Evolutionary conservation across 2,113 vertebrate species (phyloP).

Genomic region (Phalacrocorax brasilianus): DNA sequence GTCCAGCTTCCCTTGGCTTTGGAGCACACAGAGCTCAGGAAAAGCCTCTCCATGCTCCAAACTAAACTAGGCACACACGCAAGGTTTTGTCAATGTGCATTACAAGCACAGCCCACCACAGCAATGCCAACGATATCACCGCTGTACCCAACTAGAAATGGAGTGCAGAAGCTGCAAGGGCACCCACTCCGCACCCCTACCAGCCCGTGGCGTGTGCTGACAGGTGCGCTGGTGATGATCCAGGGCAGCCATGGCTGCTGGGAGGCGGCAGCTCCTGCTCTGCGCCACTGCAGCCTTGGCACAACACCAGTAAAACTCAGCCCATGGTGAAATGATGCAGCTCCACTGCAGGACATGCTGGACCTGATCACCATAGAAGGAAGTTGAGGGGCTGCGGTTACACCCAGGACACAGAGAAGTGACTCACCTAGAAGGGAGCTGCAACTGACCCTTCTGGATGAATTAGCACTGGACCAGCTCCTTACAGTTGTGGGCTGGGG

Average conservation of each 20-base stretch:
- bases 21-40: not conserved
- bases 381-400: not conserved
- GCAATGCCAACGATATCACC: not conserved
- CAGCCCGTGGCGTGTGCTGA: not conserved
- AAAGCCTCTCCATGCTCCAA: not conserved
- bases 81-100: not conserved
- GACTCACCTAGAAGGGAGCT: not conserved
- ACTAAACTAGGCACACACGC: not conserved
- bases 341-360: not conserved
- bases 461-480: not conserved
- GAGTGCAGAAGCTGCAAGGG: not conserved
- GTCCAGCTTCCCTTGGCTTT: not conserved
- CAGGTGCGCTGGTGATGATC: not conserved
- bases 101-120: not conserved
- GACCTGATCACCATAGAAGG: not conserved
- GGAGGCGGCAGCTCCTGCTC: not conserved
- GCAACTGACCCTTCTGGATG: not conserved
- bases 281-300: not conserved
- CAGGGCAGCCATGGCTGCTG: not conserved
- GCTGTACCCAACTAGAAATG: not conserved
- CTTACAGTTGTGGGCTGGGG: not conserved
- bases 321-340: not conserved
- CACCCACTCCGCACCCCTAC: not conserved
- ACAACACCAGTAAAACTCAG: not conserved
- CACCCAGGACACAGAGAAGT: not conserved